Evolutionary conservation across 2,797 vertebrate genomes (phyloP).

Genomic region (Cryptoblepharus egeriae): DNA sequence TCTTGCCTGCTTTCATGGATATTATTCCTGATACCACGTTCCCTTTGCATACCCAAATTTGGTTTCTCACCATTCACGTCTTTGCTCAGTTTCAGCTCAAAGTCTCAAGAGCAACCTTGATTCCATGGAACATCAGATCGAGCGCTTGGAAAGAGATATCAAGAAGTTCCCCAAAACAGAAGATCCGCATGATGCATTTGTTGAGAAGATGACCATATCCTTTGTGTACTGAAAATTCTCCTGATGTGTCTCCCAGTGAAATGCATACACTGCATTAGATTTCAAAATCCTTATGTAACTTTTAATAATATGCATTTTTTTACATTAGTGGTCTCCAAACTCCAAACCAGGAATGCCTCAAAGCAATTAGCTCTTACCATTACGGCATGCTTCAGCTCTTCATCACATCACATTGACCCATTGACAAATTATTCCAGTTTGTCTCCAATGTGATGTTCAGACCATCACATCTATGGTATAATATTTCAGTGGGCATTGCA

Average conservation of each 20-base stretch:
- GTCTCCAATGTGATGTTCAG: too few species aligned
- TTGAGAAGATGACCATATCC: conserved; percentile 99
- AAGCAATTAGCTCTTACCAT: too few species aligned
- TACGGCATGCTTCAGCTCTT: too few species aligned
- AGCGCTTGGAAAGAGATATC: conserved; percentile 90
- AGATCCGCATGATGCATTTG: conserved; percentile 91
- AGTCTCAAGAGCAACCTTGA: conserved; percentile 90
- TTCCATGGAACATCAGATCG: conserved; percentile 90
- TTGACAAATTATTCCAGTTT: too few species aligned
- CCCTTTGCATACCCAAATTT: neutral
- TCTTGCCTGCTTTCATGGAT: conserved; percentile 56
- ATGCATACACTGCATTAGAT: conserved; percentile 4
- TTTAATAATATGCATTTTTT: neutral
- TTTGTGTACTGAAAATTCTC: conserved; percentile 70
- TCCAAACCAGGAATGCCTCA: too few species aligned
- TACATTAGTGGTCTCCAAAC: too few species aligned
- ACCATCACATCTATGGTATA: too few species aligned
- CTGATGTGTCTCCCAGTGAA: neutral
- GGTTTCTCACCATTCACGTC: conserved; percentile 2
- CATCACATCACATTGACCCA: too few species aligned
- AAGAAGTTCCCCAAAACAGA: conserved; percentile 89
- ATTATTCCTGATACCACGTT: conserved; percentile 42
- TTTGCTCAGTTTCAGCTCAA: conserved; percentile 90
- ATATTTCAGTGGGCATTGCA: too few species aligned
- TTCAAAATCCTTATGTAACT: neutral